A percentile compares a stretch with the other conserved stretches of the same genome.
Conservation (phyloP, 2,113 vertebrate species). For the Campylomormyrus tamandua region DNA sequence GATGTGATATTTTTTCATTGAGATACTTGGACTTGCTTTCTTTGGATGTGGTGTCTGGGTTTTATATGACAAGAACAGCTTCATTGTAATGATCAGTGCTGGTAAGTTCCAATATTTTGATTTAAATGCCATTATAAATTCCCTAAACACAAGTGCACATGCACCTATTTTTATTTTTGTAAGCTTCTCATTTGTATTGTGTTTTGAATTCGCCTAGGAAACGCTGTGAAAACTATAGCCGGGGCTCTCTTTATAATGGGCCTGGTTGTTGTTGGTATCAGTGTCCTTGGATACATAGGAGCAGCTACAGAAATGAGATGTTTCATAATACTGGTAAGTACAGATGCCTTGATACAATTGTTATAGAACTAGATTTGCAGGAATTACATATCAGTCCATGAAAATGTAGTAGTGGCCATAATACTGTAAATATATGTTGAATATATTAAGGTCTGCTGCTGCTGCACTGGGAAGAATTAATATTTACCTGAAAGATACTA, state of each 20-base stretch:
- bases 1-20: not conserved
- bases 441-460: not conserved
- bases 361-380: not conserved
- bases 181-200: not conserved
- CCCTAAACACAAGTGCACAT: not conserved
- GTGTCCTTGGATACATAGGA: slow-evolving; percentile 34
- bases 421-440: not conserved
- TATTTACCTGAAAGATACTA: not conserved
- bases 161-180: not conserved
- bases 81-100: slow-evolving; percentile 29
- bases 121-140: not conserved
- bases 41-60: slow-evolving; percentile 42
- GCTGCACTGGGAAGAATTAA: not conserved
- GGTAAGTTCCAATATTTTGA: not conserved
- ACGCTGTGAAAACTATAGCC: slow-evolving; percentile 31
- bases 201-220: slow-evolving; percentile 17
- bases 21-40: slow-evolving; percentile 42
- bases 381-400: not conserved
- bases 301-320: slow-evolving; percentile 31
- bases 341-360: not conserved
- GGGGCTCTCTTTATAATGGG: slow-evolving; percentile 35
- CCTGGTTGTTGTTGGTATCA: slow-evolving; percentile 33
- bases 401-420: not conserved
- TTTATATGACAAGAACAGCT: slow-evolving; percentile 40
- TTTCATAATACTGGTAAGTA: slow-evolving; percentile 33